Base-by-base conservation (phyloP, 2,888 invertebrate species). In the Nephrotoma flavescens region DNA sequence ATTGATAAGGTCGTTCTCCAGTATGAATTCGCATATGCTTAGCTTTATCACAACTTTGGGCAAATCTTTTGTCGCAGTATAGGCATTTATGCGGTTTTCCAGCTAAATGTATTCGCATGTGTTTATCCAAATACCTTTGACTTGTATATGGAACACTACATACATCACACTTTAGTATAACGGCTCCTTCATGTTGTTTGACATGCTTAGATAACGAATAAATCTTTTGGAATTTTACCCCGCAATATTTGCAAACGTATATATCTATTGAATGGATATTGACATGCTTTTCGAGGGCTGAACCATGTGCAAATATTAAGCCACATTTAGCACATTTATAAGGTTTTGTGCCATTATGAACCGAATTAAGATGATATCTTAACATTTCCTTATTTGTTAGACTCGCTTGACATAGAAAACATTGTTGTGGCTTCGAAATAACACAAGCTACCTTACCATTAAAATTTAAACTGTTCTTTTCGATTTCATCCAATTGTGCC, bases 271-370 rank as follows among this genome's bases (percentile, higher is more conserved):
- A 6, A 83, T 87, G 93, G 0, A 93, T 92, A 6, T 93, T 93
- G 88, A 93, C 89, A 89, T 94, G 94, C 87, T 93, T 92, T 85
- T 92, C 92, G 0, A 94, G 89, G 12, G 93, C 90, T 44, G 93
- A 92, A 11, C 93, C 92, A 0, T 93, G 93, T 0, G 93, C 91
- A 87, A 94, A 94, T 0, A 89, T 89, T 88, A 92, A 92, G 0
- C 92, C 89, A 83, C 93, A 93, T 88, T 92, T 91, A 0, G 92
- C 91, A 87, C 93, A 93, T 87, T 92, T 92, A 0, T 92, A 87
- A n/a, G 87, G 88, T 89, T 88, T 0, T 89, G 89, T 19, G 3
- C 87, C 87, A 71, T 86, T 52, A 86, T 88, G 87, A 0, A 41
- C 6, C 6, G 42, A 31, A 15, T 57, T 45, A 83, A 87, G 44